phyloP scores from a whole-genome alignment of 2,888 invertebrate species.

The Andricus curvator region DNA sequence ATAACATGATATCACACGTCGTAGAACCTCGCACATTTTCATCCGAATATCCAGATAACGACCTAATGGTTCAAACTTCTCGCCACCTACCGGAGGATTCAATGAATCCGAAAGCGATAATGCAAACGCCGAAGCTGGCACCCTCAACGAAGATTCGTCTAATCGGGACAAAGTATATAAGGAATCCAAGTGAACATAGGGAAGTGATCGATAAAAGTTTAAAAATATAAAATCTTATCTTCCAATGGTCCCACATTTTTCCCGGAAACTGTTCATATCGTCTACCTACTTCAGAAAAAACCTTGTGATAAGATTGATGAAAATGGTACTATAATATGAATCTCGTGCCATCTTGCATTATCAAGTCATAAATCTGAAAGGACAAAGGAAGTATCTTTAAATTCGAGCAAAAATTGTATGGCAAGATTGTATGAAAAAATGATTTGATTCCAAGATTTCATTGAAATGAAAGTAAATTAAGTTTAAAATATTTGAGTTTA shows the following conservation, averaged over 20 bases:
- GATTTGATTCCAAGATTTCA: background rate
- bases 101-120: slow-evolving; percentile 75
- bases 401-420: background rate
- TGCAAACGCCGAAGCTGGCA: slow-evolving; percentile 65
- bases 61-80: slow-evolving; percentile 70
- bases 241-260: background rate
- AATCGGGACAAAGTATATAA: slow-evolving; percentile 51
- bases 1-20: slow-evolving; percentile 68
- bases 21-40: slow-evolving; percentile 69
- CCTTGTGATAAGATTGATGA: slow-evolving; percentile 20
- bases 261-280: background rate
- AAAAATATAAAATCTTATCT: slow-evolving; percentile 35
- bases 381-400: background rate
- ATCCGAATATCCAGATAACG: slow-evolving; percentile 72
- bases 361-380: background rate
- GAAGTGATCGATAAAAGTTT: slow-evolving; percentile 24
- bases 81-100: slow-evolving; percentile 63
- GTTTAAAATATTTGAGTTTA: background rate
- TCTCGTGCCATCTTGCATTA: background rate
- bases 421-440: background rate
- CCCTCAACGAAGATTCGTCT: slow-evolving; percentile 45
- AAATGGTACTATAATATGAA: background rate
- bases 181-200: slow-evolving; percentile 44
- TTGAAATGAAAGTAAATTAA: background rate
- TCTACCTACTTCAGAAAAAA: slow-evolving; percentile 2